These are phyloP conservation scores for Dysdera silvatica DNA, from an alignment of 1,140 invertebrate genomes.

Conservation along the genomic window DNA sequence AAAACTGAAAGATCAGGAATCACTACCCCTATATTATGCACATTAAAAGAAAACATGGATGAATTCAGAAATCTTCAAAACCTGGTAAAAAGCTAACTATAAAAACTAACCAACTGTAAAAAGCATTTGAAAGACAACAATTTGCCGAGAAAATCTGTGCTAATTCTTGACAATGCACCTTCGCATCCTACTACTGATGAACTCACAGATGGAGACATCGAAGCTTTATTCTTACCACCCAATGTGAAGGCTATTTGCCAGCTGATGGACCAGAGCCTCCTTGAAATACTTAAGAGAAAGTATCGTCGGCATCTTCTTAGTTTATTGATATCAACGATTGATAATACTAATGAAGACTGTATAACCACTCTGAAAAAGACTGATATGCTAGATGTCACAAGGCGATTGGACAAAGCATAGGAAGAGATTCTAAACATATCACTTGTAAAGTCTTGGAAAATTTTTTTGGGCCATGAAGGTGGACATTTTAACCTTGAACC, in stretches of 20 bases:
- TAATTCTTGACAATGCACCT: slow-evolving; percentile 1
- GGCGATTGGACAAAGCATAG: not conserved
- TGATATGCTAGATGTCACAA: not conserved
- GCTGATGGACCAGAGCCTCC: not conserved
- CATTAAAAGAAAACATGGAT: not conserved
- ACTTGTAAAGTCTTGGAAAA: not conserved
- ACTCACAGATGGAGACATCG: not conserved
- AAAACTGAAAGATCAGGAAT: not conserved
- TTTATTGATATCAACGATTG: not conserved
- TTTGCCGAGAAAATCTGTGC: not conserved
- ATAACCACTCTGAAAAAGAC: not conserved
- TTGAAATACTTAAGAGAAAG: not conserved
- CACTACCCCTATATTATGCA: not conserved
- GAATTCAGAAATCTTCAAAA: not conserved
- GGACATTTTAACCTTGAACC: not conserved
- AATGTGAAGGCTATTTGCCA: not conserved
- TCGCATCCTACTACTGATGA: not conserved
- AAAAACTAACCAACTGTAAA: not conserved
- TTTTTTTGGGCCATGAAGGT: not conserved
- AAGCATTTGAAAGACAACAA: slow-evolving; percentile 8
- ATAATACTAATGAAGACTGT: not conserved
- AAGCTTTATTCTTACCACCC: not conserved
- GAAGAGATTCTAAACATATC: not conserved
- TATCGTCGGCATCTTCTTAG: not conserved
- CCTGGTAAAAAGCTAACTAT: not conserved